These are phyloP conservation scores for Drosophila watanabei DNA, from an alignment of 1,140 invertebrate genomes.

Conservation along the genomic window DNA sequence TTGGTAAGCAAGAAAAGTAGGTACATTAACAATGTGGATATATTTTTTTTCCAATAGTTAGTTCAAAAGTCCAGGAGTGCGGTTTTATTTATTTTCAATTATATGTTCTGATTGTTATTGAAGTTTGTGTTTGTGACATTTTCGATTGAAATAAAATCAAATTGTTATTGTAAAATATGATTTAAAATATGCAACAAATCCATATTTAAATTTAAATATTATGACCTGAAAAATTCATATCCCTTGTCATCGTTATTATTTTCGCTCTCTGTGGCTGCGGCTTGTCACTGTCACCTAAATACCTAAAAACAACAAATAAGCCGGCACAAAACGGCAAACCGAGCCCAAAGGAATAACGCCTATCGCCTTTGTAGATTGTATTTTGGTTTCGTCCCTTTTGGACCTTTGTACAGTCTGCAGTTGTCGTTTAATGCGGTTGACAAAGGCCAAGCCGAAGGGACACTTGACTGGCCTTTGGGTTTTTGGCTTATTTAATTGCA, in stretches of 20 bases:
- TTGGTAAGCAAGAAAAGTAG: not conserved
- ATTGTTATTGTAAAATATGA: not conserved
- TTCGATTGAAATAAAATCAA: not conserved
- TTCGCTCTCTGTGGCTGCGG: slow-evolving; percentile 12
- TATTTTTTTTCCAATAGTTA: not conserved
- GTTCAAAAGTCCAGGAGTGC: not conserved
- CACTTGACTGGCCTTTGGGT: slow-evolving; percentile 52
- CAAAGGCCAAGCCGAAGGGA: slow-evolving; percentile 51
- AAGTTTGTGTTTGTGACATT: not conserved
- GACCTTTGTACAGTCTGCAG: slow-evolving; percentile 45
- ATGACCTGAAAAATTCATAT: not conserved
- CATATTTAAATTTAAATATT: not conserved
- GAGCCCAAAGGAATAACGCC: slow-evolving; percentile 38
- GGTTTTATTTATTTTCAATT: not conserved
- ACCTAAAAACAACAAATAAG: slow-evolving; percentile 52
- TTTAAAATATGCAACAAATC: not conserved
- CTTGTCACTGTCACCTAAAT: slow-evolving; percentile 59
- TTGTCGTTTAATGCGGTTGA: slow-evolving; percentile 68
- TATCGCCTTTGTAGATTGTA: slow-evolving; percentile 52
- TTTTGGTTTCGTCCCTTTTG: slow-evolving; percentile 47
- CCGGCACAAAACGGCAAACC: slow-evolving; percentile 18
- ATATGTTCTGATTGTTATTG: not conserved
- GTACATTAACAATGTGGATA: not conserved
- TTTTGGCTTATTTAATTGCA: slow-evolving; percentile 49
- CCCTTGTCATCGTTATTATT: not conserved